Base-by-base conservation (phyloP, 2,888 invertebrate species). In the Oscheius sp. region DNA sequence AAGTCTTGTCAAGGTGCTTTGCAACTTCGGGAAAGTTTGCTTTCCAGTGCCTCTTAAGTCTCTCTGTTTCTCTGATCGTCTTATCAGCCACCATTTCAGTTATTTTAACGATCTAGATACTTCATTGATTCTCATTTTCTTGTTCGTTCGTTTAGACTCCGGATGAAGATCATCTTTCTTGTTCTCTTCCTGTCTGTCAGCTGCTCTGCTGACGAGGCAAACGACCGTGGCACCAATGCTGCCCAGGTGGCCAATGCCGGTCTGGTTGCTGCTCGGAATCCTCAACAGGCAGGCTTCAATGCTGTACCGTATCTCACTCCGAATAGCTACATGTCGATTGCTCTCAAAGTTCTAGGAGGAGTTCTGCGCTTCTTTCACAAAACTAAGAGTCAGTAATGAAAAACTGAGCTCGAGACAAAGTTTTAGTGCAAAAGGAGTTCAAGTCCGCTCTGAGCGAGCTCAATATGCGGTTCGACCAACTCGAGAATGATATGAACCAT, bases 161-260 rank as follows among this genome's bases (percentile, higher is more conserved):
- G 21, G 21, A 21, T 21, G 21, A 21, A 21, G 21, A 21, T 21
- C 21, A 0, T 42, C 42, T 42, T 7, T 42, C 42, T 42, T 42
- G 4, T 42, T 42, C 42, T 42, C 7, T 42, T 42, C 3, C 42
- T 42, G 7, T 3, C 7, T 42, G 4, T 42, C 7, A 7, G 7
- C 42, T 42, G 42, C 7, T 3, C 7, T 5, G 42, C 42, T 42
- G 57, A 57, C 29, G 57, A 57, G 9, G 33, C 29, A 10, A 32
- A 29, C 29, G 35, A 60, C 13, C 60, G 60, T 21, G 60, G 60
- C 1, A 60, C 35, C 10, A 60, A 60, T 37, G 60, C 60, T 10
- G 60, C 60, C 11, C 21, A 60, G 2, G 60, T 60, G 33, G 60
- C 60, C 35, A 33, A 37, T n/a, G 60, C 60, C 10, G 60, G 60